Percentiles rank a stretch among this genome's conserved stretches.
Conservation (phyloP, 2,888 invertebrate genomes). For the Drepana falcataria region DNA sequence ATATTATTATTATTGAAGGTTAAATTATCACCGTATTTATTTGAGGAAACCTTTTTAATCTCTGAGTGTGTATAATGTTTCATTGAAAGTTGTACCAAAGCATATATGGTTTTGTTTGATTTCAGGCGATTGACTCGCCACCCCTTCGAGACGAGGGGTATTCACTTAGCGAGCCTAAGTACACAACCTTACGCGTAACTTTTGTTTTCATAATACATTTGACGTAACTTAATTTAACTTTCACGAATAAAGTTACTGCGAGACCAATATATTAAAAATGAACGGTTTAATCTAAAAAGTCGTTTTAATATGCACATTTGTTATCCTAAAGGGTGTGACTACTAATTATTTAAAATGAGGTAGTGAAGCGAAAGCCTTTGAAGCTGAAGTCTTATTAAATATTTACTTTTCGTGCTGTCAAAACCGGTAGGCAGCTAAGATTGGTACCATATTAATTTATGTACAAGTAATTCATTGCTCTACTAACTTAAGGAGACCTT, state of each 20-base stretch:
- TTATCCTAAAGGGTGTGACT: not conserved
- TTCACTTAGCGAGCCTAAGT: not conserved
- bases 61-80: not conserved
- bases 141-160: not conserved
- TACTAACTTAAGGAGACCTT: too few relatives aligned
- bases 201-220: slow-evolving; percentile 7
- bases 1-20: too few relatives aligned
- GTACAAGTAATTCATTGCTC: too few relatives aligned
- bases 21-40: too few relatives aligned
- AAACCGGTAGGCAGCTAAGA: not conserved
- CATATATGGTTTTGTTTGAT: not conserved
- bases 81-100: not conserved
- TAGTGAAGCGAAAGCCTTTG: not conserved
- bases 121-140: not conserved
- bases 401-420: not conserved
- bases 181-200: not conserved
- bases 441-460: too few relatives aligned
- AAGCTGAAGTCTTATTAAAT: not conserved
- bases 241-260: slow-evolving; percentile 4
- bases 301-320: not conserved
- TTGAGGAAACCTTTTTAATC: too few relatives aligned
- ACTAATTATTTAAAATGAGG: not conserved
- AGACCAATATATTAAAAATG: slow-evolving; percentile 3
- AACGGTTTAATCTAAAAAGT: slow-evolving; percentile 4
- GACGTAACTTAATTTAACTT: slow-evolving; percentile 15